A percentile compares a stretch with the other conserved stretches of the same genome.
These are phyloP conservation scores for Oikopleura vanhoeffeni DNA, from an alignment of 23 tunicate genomes.

Conservation along the genomic window DNA sequence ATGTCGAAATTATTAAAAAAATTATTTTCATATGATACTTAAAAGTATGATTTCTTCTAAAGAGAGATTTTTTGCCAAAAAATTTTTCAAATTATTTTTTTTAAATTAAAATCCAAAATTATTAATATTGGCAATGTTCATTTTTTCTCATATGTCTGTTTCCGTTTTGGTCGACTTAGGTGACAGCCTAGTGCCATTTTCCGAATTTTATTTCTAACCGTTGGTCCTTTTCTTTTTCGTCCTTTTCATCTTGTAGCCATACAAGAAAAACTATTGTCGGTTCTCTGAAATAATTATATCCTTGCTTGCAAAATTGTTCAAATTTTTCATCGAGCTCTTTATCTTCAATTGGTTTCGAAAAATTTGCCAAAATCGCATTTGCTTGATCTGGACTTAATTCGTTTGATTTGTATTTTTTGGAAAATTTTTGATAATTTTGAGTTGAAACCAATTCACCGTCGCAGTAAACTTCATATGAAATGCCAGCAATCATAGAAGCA, in stretches of 20 bases:
- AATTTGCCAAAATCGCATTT: not conserved
- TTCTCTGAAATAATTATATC: not conserved
- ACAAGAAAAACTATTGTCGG: not conserved
- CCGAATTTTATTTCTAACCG: too few relatives aligned
- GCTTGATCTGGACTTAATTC: not conserved
- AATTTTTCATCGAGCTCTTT: not conserved
- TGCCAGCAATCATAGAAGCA: not conserved
- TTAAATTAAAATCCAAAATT: too few relatives aligned
- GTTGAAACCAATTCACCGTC: not conserved
- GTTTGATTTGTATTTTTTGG: not conserved
- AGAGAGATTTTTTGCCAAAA: too few relatives aligned
- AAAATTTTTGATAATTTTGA: not conserved
- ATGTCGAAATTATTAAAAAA: too few relatives aligned
- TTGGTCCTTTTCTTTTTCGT: not conserved
- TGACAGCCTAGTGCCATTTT: too few relatives aligned
- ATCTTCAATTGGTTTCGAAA: not conserved
- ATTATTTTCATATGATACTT: too few relatives aligned
- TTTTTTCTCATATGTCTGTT: too few relatives aligned
- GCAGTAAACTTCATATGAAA: conserved; percentile 1
- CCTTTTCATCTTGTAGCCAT: not conserved
- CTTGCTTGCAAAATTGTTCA: not conserved
- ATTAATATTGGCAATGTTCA: too few relatives aligned
- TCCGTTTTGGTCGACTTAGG: too few relatives aligned
- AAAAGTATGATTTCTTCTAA: too few relatives aligned
- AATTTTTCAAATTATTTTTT: too few relatives aligned